Conservation (phyloP, 2,797 vertebrate species). For the Siniperca scherzeri region DNA sequence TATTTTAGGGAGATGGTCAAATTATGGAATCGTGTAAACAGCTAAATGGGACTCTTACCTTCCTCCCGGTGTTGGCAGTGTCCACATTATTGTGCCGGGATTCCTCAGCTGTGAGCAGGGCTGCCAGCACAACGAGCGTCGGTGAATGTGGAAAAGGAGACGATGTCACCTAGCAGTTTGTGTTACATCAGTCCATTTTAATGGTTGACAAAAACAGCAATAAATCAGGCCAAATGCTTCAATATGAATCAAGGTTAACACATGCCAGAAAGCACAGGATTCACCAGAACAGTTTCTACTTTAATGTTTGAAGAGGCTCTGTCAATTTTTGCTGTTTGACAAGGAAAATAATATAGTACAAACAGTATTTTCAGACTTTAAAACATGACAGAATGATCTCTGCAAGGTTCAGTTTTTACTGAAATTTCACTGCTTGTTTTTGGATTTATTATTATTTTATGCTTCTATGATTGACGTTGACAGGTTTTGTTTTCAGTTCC, state of each 20-base stretch:
- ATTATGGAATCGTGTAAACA: conserved; percentile 37
- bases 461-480: background rate
- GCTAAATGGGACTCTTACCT: conserved; percentile 28
- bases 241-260: conserved; percentile 42
- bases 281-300: conserved; percentile 18
- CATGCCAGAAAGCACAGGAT: conserved; percentile 15
- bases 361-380: background rate
- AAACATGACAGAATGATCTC: background rate
- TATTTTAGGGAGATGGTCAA: conserved; percentile 28
- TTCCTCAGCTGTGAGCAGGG: conserved; percentile 37
- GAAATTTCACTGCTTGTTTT: conserved; percentile 7
- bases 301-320: conserved; percentile 17
- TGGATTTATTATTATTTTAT: conserved; percentile 29
- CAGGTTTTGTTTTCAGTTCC: background rate
- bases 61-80: conserved; percentile 34
- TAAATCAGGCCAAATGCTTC: conserved; percentile 53
- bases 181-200: conserved; percentile 55
- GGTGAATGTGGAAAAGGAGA: conserved; percentile 36
- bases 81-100: conserved; percentile 49
- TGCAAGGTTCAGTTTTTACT: background rate
- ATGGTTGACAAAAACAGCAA: conserved; percentile 26
- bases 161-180: conserved; percentile 55
- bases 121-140: conserved; percentile 29
- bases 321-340: background rate
- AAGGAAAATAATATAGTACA: conserved; percentile 1